Evolutionary conservation across 2,888 invertebrate species (phyloP).

Genomic region (Watsonalla binaria): DNA sequence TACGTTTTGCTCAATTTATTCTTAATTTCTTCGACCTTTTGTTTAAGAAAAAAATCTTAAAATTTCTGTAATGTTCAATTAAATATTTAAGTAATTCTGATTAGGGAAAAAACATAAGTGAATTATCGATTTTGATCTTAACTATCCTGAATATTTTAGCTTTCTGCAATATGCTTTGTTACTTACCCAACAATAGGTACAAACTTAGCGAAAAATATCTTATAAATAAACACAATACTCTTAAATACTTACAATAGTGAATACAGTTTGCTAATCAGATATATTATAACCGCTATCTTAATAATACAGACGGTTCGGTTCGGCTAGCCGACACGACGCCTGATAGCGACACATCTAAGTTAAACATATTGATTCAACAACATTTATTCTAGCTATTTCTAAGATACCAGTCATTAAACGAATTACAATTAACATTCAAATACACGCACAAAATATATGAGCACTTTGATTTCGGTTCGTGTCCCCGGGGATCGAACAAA

Average conservation of each 20-base stretch:
- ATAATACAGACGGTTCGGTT: conserved; percentile 11
- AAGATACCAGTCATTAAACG: conserved; percentile 8
- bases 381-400: conserved; percentile 27
- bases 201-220: neutral
- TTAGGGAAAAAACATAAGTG: no score
- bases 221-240: conserved; percentile 20
- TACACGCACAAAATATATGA: conserved; percentile 6
- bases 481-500: conserved; percentile 55
- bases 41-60: no score
- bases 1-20: no score
- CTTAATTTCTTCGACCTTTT: no score
- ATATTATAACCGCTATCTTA: conserved; percentile 13
- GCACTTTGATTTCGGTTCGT: conserved; percentile 18
- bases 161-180: no score
- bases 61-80: no score
- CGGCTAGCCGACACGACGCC: conserved; percentile 21
- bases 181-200: no score
- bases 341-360: conserved; percentile 20
- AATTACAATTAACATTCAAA: neutral
- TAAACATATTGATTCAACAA: conserved; percentile 4
- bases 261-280: conserved; percentile 11
- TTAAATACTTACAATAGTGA: conserved; percentile 12
- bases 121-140: no score
- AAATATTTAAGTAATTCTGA: no score
- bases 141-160: no score